These are phyloP conservation scores for Pterocles gutturalis DNA, from an alignment of 2,113 vertebrate genomes.

Conservation along the genomic window DNA sequence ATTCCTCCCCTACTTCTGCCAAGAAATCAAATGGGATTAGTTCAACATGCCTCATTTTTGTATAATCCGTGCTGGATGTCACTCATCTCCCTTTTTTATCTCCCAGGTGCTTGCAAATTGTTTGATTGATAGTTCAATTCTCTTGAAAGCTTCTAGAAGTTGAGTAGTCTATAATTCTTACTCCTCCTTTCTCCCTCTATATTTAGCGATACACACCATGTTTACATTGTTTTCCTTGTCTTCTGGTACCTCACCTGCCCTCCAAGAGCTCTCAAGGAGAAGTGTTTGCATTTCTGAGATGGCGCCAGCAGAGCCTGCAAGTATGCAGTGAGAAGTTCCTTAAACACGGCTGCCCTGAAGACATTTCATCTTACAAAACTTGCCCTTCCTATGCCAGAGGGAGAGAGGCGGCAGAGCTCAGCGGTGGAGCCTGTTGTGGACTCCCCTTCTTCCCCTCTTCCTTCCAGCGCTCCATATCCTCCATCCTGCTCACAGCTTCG, in stretches of 20 bases:
- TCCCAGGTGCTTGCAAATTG: slow-evolving; percentile 15
- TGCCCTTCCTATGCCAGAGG: neutral
- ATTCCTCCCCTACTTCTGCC: neutral
- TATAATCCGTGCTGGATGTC: neutral
- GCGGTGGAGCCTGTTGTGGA: neutral
- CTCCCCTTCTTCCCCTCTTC: neutral
- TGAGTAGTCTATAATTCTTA: slow-evolving; percentile 40
- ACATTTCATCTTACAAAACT: neutral
- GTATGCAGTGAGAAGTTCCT: neutral
- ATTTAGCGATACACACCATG: neutral
- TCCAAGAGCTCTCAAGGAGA: slow-evolving; percentile 34
- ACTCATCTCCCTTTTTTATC: slow-evolving; percentile 48
- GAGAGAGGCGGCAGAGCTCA: neutral
- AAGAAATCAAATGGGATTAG: neutral
- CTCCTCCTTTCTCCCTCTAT: slow-evolving; percentile 3
- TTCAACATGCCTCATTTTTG: neutral
- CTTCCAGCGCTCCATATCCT: neutral
- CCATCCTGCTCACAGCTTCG: neutral
- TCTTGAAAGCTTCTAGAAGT: slow-evolving; percentile 25
- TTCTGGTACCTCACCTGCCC: slow-evolving; percentile 45
- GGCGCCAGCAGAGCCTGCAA: neutral
- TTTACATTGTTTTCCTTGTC: neutral
- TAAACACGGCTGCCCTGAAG: neutral
- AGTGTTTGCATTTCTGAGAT: slow-evolving; percentile 2
- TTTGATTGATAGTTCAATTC: slow-evolving; percentile 35